A percentile compares a stretch with the other conserved stretches of the same genome.
phyloP scores from a whole-genome alignment of 2,113 vertebrate species.

The Pangasianodon hypophthalmus region DNA sequence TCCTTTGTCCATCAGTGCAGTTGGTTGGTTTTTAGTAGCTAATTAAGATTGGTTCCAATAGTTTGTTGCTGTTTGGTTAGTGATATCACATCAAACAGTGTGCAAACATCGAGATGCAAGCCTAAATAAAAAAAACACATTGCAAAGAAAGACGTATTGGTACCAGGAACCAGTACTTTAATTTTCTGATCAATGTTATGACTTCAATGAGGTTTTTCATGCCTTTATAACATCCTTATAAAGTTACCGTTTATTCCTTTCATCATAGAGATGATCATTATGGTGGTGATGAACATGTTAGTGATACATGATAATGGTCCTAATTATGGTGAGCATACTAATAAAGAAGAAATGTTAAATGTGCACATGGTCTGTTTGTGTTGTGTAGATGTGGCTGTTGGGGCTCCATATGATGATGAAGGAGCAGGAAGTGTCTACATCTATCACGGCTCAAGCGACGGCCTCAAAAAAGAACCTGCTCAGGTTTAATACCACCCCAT shows the following conservation, averaged over 20 bases:
- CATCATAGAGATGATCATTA: neutral
- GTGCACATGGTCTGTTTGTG: constrained; percentile 29
- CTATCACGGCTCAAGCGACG: constrained; percentile 81
- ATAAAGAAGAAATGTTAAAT: neutral
- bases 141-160: neutral
- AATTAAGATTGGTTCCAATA: neutral
- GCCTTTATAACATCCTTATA: neutral
- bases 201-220: neutral
- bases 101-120: neutral
- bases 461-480: constrained; percentile 72
- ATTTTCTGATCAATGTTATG: neutral
- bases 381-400: constrained; percentile 88
- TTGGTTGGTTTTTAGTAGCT: neutral
- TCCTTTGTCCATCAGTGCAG: neutral
- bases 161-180: neutral
- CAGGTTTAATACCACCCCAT: constrained; percentile 73
- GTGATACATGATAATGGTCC: neutral
- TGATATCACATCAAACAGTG: neutral
- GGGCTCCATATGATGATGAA: constrained; percentile 82
- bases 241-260: neutral
- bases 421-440: constrained; percentile 84
- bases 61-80: neutral
- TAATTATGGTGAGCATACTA: neutral
- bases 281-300: neutral
- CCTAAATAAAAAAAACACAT: neutral